Evolutionary conservation across 2,113 vertebrate genomes (phyloP), one percentile per base, ranked within the genome.

Genomic region (Verasper variegatus): DNA sequence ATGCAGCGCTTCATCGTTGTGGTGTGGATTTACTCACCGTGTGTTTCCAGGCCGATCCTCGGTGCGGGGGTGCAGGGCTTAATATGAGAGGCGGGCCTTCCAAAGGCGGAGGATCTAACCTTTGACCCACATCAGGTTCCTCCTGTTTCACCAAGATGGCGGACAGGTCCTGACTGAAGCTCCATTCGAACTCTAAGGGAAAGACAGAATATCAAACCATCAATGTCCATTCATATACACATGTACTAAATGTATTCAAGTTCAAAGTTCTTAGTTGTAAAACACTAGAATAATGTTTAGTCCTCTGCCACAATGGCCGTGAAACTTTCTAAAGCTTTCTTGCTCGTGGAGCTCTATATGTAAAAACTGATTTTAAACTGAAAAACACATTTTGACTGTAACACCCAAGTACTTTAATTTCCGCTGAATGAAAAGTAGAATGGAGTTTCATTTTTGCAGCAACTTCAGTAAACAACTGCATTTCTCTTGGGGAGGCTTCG

Each of bases 111-210:
- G 95, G 91, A 68, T 97, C 96, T 74, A 94, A 88, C 86, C 94
- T 80, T 71, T 94, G 91, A 76, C 89, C 81, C 57, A 75, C 95
- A 68, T 93, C 92, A 0, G 97, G 96, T 87, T 99, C 97, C 87
- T 98, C 97, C 86, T 98, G 97, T 86, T 99, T 99, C 92, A 99
- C 97, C 94, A 98, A 92, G 93, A 99, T 95, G 83, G 96, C 95
- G 47, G 97, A 97, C 62, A 99, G 95, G 82, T 98, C 97, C 88
- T 97, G 96, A 75, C 96, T 97, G 92, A 99, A 96, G 6, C 94
- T 95, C 98, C 98, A 99, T 6, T 97, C 96, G 66, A 96, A 89
- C 45, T 97, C 96, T 98, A 77, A 27, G 81, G 76, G 21, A 60
- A 69, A 85, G 66, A 81, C 45, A 92, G 66, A 91, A 20, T 76